Percentiles rank a stretch among this genome's conserved stretches.
These are phyloP conservation scores for Schizaphis graminum DNA, from an alignment of 2,888 invertebrate species.

Conservation along the genomic window DNA sequence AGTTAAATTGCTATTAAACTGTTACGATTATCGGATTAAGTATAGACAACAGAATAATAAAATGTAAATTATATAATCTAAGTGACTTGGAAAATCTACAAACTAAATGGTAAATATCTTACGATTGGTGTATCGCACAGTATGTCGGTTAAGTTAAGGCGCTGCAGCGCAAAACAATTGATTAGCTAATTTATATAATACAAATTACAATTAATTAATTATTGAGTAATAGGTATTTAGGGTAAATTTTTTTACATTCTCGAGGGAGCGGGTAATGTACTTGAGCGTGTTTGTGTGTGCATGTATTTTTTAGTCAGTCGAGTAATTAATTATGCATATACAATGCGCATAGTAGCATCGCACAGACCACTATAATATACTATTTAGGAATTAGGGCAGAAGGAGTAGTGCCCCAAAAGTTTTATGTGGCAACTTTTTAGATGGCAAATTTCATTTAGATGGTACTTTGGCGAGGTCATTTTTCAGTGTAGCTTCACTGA, in stretches of 20 bases:
- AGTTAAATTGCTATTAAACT: background rate
- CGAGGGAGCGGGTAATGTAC: background rate
- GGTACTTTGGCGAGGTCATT: conserved; percentile 3
- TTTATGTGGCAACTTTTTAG: background rate
- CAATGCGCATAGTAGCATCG: background rate
- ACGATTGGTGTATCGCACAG: background rate
- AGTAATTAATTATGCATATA: background rate
- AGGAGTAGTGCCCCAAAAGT: background rate
- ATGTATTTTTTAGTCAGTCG: background rate
- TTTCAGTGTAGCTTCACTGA: background rate
- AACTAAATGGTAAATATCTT: background rate
- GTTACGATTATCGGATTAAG: background rate
- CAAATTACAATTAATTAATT: background rate
- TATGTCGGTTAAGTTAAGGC: background rate
- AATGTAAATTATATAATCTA: background rate
- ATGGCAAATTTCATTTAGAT: background rate
- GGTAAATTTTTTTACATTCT: background rate
- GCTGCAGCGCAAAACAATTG: background rate
- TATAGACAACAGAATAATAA: background rate
- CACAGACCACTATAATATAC: background rate
- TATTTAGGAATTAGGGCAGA: conserved; percentile 4
- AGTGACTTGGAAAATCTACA: background rate
- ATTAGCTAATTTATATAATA: background rate
- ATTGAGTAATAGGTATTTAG: background rate
- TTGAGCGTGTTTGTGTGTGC: background rate